Conservation (phyloP, 2,888 invertebrate species). For the Macropis europaea region DNA sequence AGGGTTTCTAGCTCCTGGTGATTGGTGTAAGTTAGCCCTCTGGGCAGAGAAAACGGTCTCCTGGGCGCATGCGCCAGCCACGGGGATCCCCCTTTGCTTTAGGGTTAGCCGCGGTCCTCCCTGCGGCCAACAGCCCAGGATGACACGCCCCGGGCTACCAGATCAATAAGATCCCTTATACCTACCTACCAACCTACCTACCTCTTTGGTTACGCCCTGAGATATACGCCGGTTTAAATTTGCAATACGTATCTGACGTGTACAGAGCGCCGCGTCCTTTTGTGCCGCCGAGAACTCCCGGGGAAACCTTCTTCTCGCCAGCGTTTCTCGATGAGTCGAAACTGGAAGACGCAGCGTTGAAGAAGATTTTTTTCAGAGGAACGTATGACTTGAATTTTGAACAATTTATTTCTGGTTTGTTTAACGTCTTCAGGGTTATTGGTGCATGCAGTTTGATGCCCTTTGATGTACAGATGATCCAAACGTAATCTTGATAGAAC, state of each 20-base stretch:
- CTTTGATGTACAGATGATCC: no score
- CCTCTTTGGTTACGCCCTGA: conserved; percentile 76
- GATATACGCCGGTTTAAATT: conserved; percentile 63
- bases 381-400: no score
- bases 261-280: conserved; percentile 25
- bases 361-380: conserved; percentile 17
- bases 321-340: conserved; percentile 21
- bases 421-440: no score
- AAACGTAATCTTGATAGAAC: no score
- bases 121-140: conserved; percentile 80
- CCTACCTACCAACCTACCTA: conserved; percentile 61
- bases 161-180: conserved; percentile 80
- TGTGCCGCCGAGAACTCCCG: conserved; percentile 7
- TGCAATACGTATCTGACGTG: conserved; percentile 34
- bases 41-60: conserved; percentile 70
- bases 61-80: conserved; percentile 72
- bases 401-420: no score
- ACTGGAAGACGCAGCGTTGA: neutral
- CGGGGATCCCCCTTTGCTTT: conserved; percentile 75
- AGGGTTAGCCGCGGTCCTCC: conserved; percentile 79
- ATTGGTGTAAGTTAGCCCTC: conserved; percentile 79
- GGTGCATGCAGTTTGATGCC: no score
- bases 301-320: conserved; percentile 19
- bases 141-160: conserved; percentile 80
- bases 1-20: conserved; percentile 78